These are phyloP conservation scores for Hymenochirus boettgeri DNA, from an alignment of 2,113 vertebrate genomes.

Conservation along the genomic window DNA sequence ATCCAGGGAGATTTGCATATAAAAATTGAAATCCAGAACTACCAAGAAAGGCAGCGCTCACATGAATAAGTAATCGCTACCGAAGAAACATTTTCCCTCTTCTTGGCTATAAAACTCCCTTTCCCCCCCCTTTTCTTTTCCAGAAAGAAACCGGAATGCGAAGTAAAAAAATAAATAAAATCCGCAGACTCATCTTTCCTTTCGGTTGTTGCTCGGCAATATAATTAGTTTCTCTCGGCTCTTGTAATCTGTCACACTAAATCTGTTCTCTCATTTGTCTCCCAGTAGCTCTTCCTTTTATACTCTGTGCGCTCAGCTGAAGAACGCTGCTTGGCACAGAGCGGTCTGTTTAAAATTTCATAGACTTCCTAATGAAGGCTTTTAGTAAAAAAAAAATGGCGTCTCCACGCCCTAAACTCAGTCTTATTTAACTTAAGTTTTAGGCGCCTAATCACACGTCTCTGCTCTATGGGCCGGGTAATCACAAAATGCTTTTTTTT, in stretches of 20 bases:
- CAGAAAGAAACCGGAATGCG: not conserved
- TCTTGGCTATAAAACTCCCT: too few species aligned
- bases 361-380: not conserved
- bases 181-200: not conserved
- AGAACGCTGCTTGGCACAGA: not conserved
- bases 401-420: not conserved
- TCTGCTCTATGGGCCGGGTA: too few species aligned
- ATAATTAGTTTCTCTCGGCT: slow-evolving; percentile 46
- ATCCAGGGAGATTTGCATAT: slow-evolving; percentile 48
- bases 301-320: not conserved
- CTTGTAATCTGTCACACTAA: slow-evolving; percentile 46
- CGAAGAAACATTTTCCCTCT: not conserved
- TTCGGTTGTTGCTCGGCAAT: slow-evolving; percentile 42
- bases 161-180: not conserved
- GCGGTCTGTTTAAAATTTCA: not conserved
- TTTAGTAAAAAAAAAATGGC: not conserved
- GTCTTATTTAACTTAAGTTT: not conserved
- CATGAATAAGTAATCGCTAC: slow-evolving; percentile 19
- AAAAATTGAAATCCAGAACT: slow-evolving; percentile 54
- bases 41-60: slow-evolving; percentile 19
- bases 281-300: not conserved
- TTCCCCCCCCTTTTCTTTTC: not conserved
- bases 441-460: accelerated
- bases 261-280: slow-evolving; percentile 52
- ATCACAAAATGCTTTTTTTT: too few species aligned